Conservation (phyloP, 2,888 invertebrate species). For the Tanaodytes sp. region DNA sequence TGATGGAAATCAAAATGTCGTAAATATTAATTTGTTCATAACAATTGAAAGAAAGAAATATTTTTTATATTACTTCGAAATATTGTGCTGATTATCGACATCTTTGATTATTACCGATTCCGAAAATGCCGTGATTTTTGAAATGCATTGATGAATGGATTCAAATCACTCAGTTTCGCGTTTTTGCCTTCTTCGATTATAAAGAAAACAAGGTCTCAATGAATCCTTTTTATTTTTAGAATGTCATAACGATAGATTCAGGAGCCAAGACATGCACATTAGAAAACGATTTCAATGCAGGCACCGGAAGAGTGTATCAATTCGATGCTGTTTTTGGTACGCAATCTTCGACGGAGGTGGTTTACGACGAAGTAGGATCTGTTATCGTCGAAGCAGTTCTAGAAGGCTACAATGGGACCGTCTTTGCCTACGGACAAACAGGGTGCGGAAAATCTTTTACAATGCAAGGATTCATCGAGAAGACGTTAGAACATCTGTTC, state of each 20-base stretch:
- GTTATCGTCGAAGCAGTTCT: conserved; percentile 81
- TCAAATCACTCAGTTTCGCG: too few species aligned
- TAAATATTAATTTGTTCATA: too few species aligned
- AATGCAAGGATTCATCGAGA: conserved; percentile 89
- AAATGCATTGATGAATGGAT: too few species aligned
- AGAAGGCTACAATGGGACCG: conserved; percentile 92
- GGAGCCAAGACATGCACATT: conserved; percentile 75
- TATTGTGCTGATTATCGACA: too few species aligned
- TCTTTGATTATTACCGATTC: too few species aligned
- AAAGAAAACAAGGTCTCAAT: too few species aligned
- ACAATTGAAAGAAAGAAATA: too few species aligned
- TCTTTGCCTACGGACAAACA: conserved; percentile 94
- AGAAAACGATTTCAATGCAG: conserved; percentile 71
- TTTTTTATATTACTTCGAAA: too few species aligned
- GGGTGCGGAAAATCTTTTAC: conserved; percentile 93
- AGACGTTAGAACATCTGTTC: conserved; percentile 91
- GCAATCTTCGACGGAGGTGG: conserved; percentile 85
- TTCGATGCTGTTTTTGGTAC: conserved; percentile 89
- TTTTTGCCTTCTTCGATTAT: too few species aligned
- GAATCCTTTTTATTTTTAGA: too few species aligned
- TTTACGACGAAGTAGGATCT: conserved; percentile 86
- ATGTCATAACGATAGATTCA: conserved; percentile 79
- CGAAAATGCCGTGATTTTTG: too few species aligned
- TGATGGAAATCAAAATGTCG: too few species aligned
- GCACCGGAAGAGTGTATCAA: conserved; percentile 67